These are phyloP conservation scores for Panthera leo DNA, from an alignment of 2,113 vertebrate genomes.

Conservation along the genomic window DNA sequence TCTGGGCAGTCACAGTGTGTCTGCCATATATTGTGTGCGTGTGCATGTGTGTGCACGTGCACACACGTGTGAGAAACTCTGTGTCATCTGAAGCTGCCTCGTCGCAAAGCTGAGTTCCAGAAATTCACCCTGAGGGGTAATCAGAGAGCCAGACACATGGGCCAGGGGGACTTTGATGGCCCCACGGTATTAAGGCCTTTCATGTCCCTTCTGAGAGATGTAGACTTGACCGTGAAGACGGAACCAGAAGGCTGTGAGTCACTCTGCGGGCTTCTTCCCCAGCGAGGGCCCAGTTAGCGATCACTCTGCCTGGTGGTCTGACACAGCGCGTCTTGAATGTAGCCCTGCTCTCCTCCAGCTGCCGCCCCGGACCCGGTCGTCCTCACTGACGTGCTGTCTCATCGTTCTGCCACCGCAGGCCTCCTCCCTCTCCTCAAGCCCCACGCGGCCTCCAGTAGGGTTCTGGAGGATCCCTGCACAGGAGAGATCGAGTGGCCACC, in stretches of 20 bases:
- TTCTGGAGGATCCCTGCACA: neutral
- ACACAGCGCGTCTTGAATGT: fast-evolving
- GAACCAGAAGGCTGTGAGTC: neutral
- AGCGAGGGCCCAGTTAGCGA: fast-evolving
- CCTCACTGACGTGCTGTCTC: fast-evolving
- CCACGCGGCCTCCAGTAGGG: neutral
- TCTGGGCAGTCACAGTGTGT: neutral
- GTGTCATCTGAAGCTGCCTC: neutral
- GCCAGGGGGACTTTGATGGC: neutral
- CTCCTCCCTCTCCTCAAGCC: neutral
- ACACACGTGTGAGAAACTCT: neutral
- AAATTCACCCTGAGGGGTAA: neutral
- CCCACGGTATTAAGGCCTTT: neutral
- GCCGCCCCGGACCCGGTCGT: fast-evolving
- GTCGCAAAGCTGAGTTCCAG: neutral
- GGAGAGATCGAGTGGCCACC: fast-evolving
- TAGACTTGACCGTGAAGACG: neutral
- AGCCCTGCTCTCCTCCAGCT: fast-evolving
- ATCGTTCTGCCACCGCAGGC: fast-evolving
- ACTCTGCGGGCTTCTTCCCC: fast-evolving
- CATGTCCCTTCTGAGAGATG: neutral
- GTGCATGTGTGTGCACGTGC: too few species aligned
- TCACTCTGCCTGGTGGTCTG: neutral
- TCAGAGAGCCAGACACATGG: neutral
- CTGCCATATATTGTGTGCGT: neutral